phyloP scores from a whole-genome alignment of 2,797 vertebrate genomes.

The Podarcis lilfordi region DNA sequence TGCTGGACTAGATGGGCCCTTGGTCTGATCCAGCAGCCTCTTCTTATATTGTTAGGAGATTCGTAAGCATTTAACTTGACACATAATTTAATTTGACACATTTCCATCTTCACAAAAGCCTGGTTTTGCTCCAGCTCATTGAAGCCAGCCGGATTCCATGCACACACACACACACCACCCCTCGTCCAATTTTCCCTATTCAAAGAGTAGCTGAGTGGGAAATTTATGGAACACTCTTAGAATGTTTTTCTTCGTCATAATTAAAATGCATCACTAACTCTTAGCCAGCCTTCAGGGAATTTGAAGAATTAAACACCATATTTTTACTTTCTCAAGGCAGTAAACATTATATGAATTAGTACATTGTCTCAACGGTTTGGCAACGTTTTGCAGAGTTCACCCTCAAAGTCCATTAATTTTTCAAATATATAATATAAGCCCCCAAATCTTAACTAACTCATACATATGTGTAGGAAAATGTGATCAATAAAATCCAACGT shows the following conservation, averaged over 20 bases:
- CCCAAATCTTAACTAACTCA: conserved; percentile 49
- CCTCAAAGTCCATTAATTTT: conserved; percentile 54
- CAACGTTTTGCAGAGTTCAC: conserved; percentile 50
- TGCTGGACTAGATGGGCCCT: no score
- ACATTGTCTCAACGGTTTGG: conserved; percentile 37
- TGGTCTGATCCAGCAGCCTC: no score
- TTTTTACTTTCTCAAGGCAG: conserved; percentile 13
- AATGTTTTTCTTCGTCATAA: conserved; percentile 4
- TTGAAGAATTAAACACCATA: conserved; percentile 32
- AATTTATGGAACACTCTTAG: conserved; percentile 26
- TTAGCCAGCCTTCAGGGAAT: conserved; percentile 1
- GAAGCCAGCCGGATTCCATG: background rate
- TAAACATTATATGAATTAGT: conserved; percentile 59
- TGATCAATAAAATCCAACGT: no score
- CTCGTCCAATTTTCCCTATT: background rate
- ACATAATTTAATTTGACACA: conserved; percentile 1
- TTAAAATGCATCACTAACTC: conserved; percentile 23
- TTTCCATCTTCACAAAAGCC: background rate
- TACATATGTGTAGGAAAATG: background rate
- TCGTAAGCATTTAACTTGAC: background rate
- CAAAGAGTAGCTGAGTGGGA: conserved; percentile 14
- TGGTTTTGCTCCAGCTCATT: background rate
- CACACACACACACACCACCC: no score
- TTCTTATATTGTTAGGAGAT: background rate
- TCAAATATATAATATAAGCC: conserved; percentile 38